These are phyloP conservation scores for Ecliptopera silaceata DNA, from an alignment of 2,888 invertebrate genomes.

Conservation along the genomic window DNA sequence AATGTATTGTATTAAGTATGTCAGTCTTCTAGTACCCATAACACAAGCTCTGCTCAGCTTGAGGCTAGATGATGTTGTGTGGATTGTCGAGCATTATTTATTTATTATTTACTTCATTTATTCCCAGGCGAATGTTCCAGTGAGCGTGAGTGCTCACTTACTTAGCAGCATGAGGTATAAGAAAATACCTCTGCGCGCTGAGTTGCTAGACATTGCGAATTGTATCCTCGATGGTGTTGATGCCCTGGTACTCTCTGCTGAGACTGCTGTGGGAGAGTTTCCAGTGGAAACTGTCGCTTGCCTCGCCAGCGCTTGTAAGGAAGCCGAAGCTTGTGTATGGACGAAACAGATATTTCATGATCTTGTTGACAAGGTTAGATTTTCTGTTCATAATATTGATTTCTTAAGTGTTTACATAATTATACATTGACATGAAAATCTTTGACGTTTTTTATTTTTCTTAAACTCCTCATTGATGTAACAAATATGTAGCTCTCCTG, in stretches of 20 bases:
- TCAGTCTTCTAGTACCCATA: too few species aligned
- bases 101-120: not conserved
- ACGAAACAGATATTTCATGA: conserved; percentile 69
- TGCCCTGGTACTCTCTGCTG: conserved; percentile 86
- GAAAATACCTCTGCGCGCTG: conserved; percentile 78
- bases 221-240: conserved; percentile 89
- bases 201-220: conserved; percentile 87
- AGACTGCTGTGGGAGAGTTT: conserved; percentile 86
- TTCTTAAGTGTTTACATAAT: too few species aligned
- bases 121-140: conserved; percentile 63
- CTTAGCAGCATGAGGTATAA: conserved; percentile 64
- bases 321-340: conserved; percentile 88
- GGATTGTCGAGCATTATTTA: too few species aligned
- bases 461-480: too few species aligned
- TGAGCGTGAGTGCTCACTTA: conserved; percentile 61
- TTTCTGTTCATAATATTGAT: too few species aligned
- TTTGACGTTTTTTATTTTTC: too few species aligned
- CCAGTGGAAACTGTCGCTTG: conserved; percentile 78
- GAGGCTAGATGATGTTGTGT: too few species aligned
- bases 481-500: too few species aligned
- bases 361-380: conserved; percentile 62
- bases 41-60: too few species aligned
- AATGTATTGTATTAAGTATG: too few species aligned
- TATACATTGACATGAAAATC: too few species aligned
- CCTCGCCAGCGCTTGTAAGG: conserved; percentile 81